Evolutionary conservation across 2,888 invertebrate genomes (phyloP).

Genomic region (Bugulina stolonifera): DNA sequence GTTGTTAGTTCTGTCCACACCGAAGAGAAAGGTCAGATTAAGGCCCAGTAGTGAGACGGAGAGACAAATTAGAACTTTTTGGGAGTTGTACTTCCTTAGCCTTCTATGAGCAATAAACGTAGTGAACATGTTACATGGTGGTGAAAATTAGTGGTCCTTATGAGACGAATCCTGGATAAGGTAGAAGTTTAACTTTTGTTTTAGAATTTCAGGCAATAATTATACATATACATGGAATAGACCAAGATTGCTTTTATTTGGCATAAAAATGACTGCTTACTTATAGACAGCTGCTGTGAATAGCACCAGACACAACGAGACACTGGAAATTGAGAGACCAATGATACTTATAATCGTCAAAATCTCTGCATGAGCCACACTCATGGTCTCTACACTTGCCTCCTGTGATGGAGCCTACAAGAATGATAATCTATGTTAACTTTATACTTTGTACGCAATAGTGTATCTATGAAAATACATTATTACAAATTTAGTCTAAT

Average conservation of each 20-base stretch:
- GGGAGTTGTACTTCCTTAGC: constrained; percentile 63
- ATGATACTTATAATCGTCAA: constrained; percentile 50
- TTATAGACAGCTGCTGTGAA: constrained; percentile 56
- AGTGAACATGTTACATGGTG: no score
- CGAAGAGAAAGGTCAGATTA: constrained; percentile 55
- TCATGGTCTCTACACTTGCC: background rate
- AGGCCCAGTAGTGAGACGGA: constrained; percentile 62
- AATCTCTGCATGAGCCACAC: constrained; percentile 30
- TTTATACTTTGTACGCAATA: no score
- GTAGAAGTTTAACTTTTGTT: no score
- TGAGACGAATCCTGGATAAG: no score
- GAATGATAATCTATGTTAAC: no score
- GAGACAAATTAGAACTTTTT: constrained; percentile 63
- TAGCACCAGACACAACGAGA: constrained; percentile 54
- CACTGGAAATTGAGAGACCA: constrained; percentile 51
- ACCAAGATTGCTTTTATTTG: background rate
- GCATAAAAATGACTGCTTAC: constrained; percentile 38
- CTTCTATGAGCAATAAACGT: constrained; percentile 50
- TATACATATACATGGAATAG: no score
- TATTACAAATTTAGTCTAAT: no score
- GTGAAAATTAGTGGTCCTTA: no score
- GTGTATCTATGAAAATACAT: no score
- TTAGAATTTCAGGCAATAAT: no score
- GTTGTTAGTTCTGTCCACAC: constrained; percentile 46
- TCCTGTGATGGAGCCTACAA: no score